A percentile compares a stretch with the other conserved stretches of the same genome.
These are phyloP conservation scores for Pocillopora meandrina DNA, from an alignment of 92 coral and sea anemone genomes.

Conservation along the genomic window DNA sequence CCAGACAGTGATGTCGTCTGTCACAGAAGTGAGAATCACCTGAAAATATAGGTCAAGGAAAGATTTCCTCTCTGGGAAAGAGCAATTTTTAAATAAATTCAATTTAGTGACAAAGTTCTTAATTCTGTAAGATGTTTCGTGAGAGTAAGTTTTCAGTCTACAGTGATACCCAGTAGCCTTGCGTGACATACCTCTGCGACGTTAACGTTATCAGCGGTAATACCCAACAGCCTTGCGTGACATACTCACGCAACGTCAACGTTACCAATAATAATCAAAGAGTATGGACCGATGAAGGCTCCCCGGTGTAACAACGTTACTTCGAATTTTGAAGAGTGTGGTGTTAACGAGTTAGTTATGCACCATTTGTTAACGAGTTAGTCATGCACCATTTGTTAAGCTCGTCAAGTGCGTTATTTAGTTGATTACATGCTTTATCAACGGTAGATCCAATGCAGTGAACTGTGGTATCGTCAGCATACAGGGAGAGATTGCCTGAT, in stretches of 20 bases:
- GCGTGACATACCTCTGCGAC: too few relatives aligned
- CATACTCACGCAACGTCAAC: too few relatives aligned
- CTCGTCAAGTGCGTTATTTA: not conserved
- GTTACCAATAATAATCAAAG: too few relatives aligned
- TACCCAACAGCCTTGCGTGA: conserved; percentile 16
- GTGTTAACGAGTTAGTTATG: not conserved
- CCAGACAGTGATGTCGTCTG: conserved; percentile 15
- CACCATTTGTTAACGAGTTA: not conserved
- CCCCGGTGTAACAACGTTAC: not conserved
- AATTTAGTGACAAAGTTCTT: not conserved
- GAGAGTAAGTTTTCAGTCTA: conserved; percentile 37
- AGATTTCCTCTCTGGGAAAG: not conserved
- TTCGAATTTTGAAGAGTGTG: not conserved
- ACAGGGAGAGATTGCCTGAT: too few relatives aligned
- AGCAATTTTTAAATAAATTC: not conserved
- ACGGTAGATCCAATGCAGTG: not conserved
- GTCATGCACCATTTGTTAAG: not conserved
- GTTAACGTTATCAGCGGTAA: too few relatives aligned
- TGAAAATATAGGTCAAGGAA: not conserved
- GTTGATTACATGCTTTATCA: not conserved
- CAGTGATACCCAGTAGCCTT: not conserved
- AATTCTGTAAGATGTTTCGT: conserved; percentile 4
- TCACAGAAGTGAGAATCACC: conserved; percentile 13
- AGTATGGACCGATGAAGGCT: too few relatives aligned
- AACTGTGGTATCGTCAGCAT: not conserved